phyloP scores from a whole-genome alignment of 2,888 invertebrate genomes.

The Boloria euphrosyne region DNA sequence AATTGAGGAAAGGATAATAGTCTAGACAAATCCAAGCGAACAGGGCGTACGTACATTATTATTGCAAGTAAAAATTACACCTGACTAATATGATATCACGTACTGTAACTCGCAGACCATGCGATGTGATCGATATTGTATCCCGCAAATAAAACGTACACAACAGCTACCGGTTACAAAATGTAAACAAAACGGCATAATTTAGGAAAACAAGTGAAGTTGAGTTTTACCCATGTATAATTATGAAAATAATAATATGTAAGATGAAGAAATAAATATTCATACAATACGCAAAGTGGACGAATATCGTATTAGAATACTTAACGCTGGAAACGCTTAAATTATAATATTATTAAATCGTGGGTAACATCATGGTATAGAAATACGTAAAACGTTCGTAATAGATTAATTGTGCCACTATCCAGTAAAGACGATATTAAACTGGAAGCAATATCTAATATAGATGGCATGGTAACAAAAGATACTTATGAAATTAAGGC shows the following conservation, averaged over 20 bases:
- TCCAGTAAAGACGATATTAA: constrained; percentile 40
- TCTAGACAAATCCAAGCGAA: not conserved
- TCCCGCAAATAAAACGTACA: constrained; percentile 23
- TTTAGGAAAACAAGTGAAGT: not conserved
- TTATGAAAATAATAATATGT: too few species aligned
- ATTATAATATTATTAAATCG: too few species aligned
- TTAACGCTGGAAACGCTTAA: too few species aligned
- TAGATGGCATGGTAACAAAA: constrained; percentile 72
- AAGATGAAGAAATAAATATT: too few species aligned
- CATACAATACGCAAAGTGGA: too few species aligned
- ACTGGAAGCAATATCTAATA: constrained; percentile 43
- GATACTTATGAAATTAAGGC: constrained; percentile 81
- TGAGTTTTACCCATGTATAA: too few species aligned
- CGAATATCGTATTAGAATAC: too few species aligned
- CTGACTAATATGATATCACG: constrained; percentile 20
- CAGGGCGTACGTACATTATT: not conserved
- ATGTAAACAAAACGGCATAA: constrained; percentile 14
- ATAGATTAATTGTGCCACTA: constrained; percentile 30
- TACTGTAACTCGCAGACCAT: constrained; percentile 25
- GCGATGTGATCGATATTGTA: constrained; percentile 32
- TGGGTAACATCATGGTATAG: not conserved
- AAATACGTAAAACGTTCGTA: constrained; percentile 12
- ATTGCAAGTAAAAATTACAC: constrained; percentile 14
- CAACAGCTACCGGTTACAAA: not conserved
- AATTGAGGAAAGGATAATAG: too few species aligned